These are phyloP conservation scores for Siphlonurus alternatus DNA, from an alignment of 2,888 invertebrate species.

Conservation along the genomic window DNA sequence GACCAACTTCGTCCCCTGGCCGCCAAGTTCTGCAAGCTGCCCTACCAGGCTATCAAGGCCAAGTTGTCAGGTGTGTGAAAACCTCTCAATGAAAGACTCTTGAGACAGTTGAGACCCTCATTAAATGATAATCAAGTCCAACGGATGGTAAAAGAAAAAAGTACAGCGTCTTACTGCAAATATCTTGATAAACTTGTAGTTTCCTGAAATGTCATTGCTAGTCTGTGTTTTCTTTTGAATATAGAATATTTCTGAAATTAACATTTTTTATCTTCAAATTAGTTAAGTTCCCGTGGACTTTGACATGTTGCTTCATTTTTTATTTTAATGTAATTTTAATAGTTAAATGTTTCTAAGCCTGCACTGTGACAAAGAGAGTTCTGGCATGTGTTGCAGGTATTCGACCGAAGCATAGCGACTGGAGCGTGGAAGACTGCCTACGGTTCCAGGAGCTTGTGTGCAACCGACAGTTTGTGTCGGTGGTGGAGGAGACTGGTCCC, in stretches of 20 bases:
- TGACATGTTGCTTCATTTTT: background rate
- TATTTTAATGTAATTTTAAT: background rate
- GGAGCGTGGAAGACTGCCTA: constrained; percentile 56
- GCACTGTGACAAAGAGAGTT: background rate
- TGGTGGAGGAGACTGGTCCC: constrained; percentile 41
- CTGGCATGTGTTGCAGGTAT: constrained; percentile 30
- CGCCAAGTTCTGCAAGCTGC: constrained; percentile 36
- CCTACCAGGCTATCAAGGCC: constrained; percentile 48
- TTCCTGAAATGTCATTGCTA: too few species aligned
- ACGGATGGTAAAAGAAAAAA: too few species aligned
- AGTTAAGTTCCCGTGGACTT: background rate
- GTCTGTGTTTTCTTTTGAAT: too few species aligned
- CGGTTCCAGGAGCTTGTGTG: constrained; percentile 54
- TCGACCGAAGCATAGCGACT: constrained; percentile 39
- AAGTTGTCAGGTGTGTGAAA: constrained; percentile 36
- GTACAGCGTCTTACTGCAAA: too few species aligned
- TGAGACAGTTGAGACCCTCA: too few species aligned
- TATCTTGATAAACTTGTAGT: too few species aligned
- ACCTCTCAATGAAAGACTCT: background rate
- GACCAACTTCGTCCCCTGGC: constrained; percentile 37
- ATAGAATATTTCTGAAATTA: too few species aligned
- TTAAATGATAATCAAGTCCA: too few species aligned
- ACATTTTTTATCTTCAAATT: too few species aligned
- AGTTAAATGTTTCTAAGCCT: background rate
- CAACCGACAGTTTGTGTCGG: constrained; percentile 49